Conservation (phyloP, 2,113 vertebrate genomes). For the Aix galericulata region DNA sequence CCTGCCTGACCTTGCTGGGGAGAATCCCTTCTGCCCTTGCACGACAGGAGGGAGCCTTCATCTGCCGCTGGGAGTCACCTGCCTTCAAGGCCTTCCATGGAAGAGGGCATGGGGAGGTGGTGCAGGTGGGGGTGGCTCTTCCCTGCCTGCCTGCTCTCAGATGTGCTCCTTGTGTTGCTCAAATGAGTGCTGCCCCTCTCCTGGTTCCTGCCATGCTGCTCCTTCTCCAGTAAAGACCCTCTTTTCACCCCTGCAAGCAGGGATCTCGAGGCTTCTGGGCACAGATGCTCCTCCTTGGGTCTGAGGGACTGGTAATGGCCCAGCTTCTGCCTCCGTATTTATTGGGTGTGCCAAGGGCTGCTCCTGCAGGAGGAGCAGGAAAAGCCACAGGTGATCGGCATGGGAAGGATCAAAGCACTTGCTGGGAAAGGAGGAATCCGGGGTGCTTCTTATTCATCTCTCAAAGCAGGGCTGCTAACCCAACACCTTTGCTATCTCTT, state of each 20-base stretch:
- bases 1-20: conserved; percentile 37
- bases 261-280: background rate
- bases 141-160: background rate
- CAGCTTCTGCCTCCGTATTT: background rate
- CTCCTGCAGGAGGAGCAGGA: background rate
- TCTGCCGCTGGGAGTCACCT: background rate
- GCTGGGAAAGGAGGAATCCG: background rate
- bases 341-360: fast-evolving
- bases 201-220: background rate
- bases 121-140: background rate
- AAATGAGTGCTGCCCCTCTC: background rate
- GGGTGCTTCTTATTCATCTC: background rate
- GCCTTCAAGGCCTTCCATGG: background rate
- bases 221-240: background rate
- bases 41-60: background rate
- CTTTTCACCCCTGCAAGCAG: background rate
- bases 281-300: fast-evolving
- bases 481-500: background rate
- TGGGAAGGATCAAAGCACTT: background rate
- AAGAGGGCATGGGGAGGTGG: background rate
- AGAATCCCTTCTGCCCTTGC: conserved; percentile 47
- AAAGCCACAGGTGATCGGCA: background rate
- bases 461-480: background rate
- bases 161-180: background rate
- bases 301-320: background rate